Evolutionary conservation across 2,113 vertebrate genomes (phyloP).

Genomic region (Pteronura brasiliensis): DNA sequence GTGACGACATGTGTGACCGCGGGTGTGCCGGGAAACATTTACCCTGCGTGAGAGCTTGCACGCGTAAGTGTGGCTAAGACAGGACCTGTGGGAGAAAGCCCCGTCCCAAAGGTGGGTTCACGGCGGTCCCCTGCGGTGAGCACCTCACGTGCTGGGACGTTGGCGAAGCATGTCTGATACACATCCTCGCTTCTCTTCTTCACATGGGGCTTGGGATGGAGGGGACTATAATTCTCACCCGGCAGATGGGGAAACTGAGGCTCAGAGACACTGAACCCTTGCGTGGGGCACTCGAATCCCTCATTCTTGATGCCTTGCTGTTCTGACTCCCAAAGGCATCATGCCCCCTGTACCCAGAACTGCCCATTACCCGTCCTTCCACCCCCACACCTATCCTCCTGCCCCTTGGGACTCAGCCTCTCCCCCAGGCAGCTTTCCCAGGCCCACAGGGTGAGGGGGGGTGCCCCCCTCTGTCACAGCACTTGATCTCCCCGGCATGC

Average conservation of each 20-base stretch:
- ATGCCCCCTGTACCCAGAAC: neutral
- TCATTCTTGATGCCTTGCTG: neutral
- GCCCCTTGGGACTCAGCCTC: neutral
- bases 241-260: neutral
- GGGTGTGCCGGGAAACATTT: rapidly evolving
- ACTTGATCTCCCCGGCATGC: neutral
- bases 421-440: neutral
- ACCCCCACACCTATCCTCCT: neutral
- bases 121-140: neutral
- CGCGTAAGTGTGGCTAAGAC: neutral
- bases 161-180: rapidly evolving
- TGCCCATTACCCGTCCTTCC: too few relatives aligned
- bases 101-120: neutral
- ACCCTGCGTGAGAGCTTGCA: rapidly evolving
- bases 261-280: neutral
- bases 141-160: neutral
- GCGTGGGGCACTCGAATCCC: neutral
- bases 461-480: neutral
- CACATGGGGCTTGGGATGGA: neutral
- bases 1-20: neutral
- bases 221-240: neutral
- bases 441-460: too few relatives aligned
- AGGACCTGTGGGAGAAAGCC: neutral
- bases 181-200: neutral
- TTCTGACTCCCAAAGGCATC: neutral